These are phyloP conservation scores for Camponotus pennsylvanicus DNA, from an alignment of 1,140 invertebrate genomes.

Conservation along the genomic window DNA sequence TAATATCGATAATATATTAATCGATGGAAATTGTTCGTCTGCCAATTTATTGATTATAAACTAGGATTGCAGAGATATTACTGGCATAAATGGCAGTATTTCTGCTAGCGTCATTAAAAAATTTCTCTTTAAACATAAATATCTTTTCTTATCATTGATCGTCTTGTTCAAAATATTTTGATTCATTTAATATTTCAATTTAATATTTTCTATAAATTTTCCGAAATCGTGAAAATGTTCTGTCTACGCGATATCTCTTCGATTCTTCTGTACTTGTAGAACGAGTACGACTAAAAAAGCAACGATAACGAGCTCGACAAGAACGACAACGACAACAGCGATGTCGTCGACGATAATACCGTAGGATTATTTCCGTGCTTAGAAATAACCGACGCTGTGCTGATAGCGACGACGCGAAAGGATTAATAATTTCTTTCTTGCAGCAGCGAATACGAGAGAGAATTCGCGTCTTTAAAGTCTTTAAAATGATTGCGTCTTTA, in stretches of 20 bases:
- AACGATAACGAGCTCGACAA: slow-evolving; percentile 12
- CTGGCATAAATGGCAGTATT: slow-evolving; percentile 33
- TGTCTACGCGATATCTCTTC: background rate
- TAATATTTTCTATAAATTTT: slow-evolving; percentile 16
- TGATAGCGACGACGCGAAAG: slow-evolving; percentile 61
- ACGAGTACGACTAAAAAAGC: background rate
- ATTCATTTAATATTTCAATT: slow-evolving; percentile 7
- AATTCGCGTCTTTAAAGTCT: too few species aligned
- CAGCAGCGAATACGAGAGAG: slow-evolving; percentile 14
- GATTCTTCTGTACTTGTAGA: background rate
- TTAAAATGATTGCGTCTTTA: slow-evolving; percentile 22
- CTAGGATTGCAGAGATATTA: background rate
- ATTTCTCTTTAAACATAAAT: slow-evolving; percentile 8
- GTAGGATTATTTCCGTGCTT: slow-evolving; percentile 68
- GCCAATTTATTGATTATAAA: background rate
- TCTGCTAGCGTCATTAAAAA: slow-evolving; percentile 14
- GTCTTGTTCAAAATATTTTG: background rate
- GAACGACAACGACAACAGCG: slow-evolving; percentile 12
- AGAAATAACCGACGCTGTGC: slow-evolving; percentile 58
- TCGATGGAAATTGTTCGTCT: background rate
- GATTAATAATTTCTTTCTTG: slow-evolving; percentile 68
- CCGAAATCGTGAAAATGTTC: background rate
- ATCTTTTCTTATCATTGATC: background rate
- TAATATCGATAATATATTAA: slow-evolving; percentile 25
- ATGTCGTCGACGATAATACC: slow-evolving; percentile 53